These are phyloP conservation scores for Cryptoblepharus egeriae DNA, from an alignment of 2,797 vertebrate genomes.

Conservation along the genomic window DNA sequence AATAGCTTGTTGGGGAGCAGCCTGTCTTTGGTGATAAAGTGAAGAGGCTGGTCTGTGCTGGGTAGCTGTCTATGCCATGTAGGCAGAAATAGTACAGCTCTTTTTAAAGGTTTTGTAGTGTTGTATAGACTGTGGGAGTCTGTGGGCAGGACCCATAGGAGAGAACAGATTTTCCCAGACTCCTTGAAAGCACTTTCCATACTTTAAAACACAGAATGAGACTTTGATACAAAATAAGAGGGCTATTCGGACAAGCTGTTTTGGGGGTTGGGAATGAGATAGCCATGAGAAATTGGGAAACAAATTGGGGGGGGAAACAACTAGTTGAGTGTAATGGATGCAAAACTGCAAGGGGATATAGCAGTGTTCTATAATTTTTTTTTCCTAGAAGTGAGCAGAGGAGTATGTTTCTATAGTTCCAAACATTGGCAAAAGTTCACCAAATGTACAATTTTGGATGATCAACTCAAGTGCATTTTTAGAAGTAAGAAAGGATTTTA, in stretches of 20 bases:
- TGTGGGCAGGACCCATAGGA: not conserved
- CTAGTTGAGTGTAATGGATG: not conserved
- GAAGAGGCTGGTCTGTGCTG: not conserved
- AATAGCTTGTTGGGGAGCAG: not conserved
- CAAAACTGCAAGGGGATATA: not conserved
- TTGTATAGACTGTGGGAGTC: not conserved
- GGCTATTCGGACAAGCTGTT: not conserved
- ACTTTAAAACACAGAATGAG: not conserved
- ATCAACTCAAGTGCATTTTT: not conserved
- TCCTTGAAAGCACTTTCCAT: not conserved
- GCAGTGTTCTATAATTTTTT: no score
- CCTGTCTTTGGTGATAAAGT: not conserved
- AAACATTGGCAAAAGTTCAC: not conserved
- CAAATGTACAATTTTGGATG: not conserved
- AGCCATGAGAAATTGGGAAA: not conserved
- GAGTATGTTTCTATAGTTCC: not conserved
- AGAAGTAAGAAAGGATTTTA: not conserved
- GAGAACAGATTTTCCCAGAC: not conserved
- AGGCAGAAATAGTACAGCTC: not conserved
- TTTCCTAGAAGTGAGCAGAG: no score
- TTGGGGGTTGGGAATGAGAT: slow-evolving; percentile 12
- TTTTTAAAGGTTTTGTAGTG: not conserved
- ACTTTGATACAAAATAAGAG: no score
- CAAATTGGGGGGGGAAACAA: not conserved
- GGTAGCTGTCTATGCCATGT: not conserved